These are phyloP conservation scores for Nibea albiflora DNA, from an alignment of 2,113 vertebrate genomes.

Conservation along the genomic window DNA sequence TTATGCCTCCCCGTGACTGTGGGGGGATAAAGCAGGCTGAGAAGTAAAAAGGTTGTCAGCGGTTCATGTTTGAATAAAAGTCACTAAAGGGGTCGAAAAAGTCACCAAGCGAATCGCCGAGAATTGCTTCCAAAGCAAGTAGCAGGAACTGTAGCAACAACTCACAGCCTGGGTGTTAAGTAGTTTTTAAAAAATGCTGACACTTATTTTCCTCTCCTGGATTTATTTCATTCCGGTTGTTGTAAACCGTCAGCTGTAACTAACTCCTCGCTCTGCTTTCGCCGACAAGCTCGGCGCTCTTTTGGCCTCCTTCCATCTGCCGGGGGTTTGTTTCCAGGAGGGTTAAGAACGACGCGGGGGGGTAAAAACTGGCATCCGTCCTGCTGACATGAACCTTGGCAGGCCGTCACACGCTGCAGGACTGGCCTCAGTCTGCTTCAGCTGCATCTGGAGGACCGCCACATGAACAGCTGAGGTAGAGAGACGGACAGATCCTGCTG, in stretches of 20 bases:
- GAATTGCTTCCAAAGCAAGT: neutral
- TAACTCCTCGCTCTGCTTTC: neutral
- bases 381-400: constrained; percentile 30
- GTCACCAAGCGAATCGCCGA: neutral
- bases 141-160: neutral
- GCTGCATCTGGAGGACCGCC: constrained; percentile 19
- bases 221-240: constrained; percentile 4
- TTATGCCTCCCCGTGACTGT: too few species aligned
- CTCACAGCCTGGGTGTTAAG: neutral
- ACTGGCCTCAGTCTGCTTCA: neutral
- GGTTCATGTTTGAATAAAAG: too few species aligned
- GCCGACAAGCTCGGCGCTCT: neutral
- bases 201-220: neutral
- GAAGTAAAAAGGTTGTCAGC: too few species aligned
- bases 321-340: neutral
- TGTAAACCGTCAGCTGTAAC: constrained; percentile 2
- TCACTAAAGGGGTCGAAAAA: neutral
- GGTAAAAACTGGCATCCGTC: neutral
- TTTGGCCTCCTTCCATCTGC: neutral
- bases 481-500: too few species aligned
- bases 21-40: too few species aligned
- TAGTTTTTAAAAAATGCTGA: neutral
- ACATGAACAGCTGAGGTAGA: neutral
- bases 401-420: neutral
- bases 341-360: neutral